Conservation (phyloP, 1,140 invertebrate genomes). For the Ridgeia piscesae region DNA sequence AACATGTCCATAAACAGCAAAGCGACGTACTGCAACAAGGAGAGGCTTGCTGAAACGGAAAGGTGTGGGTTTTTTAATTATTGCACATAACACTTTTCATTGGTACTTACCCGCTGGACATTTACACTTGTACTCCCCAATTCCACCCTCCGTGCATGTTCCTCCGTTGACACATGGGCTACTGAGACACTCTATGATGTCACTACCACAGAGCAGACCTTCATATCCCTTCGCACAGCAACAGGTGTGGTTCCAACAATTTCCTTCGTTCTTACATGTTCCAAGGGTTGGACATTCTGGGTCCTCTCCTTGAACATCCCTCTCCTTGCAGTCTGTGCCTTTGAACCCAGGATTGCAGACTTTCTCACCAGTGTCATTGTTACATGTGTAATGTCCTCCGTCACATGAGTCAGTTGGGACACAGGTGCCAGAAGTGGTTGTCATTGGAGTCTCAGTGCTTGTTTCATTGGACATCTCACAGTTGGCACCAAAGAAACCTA, state of each 20-base stretch:
- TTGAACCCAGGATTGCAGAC: neutral
- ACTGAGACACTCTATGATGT: conserved; percentile 13
- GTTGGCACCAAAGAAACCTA: neutral
- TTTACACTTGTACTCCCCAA: neutral
- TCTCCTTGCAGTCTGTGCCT: neutral
- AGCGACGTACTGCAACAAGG: neutral
- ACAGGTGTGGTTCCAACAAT: conserved; percentile 13
- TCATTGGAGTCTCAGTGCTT: neutral
- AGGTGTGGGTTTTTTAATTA: neutral
- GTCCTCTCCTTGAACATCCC: neutral
- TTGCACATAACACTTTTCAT: neutral
- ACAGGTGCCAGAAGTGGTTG: neutral
- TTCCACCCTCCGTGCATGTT: neutral
- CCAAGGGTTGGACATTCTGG: conserved; percentile 11
- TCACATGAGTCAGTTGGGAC: conserved; percentile 8
- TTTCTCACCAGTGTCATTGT: conserved; percentile 2
- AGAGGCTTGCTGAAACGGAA: neutral
- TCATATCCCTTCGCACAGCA: conserved; percentile 13
- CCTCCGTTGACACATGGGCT: conserved; percentile 15
- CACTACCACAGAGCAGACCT: neutral
- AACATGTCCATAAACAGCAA: neutral
- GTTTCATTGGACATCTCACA: neutral
- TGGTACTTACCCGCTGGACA: conserved; percentile 9
- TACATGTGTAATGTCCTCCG: neutral
- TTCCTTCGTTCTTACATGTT: neutral